Conservation (phyloP, 2,888 invertebrate species). For the Drosophila setosimentum region DNA sequence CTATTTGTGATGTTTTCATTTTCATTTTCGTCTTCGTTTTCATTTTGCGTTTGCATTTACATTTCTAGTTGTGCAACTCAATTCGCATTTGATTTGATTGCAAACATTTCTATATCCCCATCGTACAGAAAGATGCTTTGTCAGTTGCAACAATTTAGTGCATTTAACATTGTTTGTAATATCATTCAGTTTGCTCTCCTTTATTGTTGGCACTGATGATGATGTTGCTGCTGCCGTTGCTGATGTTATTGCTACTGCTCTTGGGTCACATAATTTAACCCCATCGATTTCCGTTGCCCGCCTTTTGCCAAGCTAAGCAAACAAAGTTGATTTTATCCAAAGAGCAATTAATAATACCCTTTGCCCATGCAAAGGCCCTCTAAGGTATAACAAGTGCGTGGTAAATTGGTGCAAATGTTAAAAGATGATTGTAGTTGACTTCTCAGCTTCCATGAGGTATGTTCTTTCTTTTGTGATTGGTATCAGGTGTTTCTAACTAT, state of each 20-base stretch:
- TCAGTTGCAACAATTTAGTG: slow-evolving; percentile 67
- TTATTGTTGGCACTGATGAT: slow-evolving; percentile 15
- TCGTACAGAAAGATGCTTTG: slow-evolving; percentile 35
- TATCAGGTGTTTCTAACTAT: neutral
- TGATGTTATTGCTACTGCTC: slow-evolving; percentile 22
- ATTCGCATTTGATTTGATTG: slow-evolving; percentile 78
- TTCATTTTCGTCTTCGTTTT: slow-evolving; percentile 41
- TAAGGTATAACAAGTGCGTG: neutral
- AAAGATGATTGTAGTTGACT: neutral
- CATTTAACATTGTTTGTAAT: slow-evolving; percentile 73
- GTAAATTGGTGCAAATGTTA: neutral
- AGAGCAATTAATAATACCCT: slow-evolving; percentile 56
- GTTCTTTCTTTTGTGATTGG: neutral
- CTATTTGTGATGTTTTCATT: slow-evolving; percentile 55
- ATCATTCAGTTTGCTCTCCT: slow-evolving; percentile 34
- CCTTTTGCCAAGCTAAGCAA: slow-evolving; percentile 33
- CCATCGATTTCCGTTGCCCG: slow-evolving; percentile 33
- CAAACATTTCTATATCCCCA: slow-evolving; percentile 42
- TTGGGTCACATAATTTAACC: slow-evolving; percentile 56
- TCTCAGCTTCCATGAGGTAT: neutral
- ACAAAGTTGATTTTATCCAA: slow-evolving; percentile 65
- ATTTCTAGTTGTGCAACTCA: slow-evolving; percentile 63
- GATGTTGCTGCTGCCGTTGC: slow-evolving; percentile 22
- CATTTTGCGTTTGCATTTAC: slow-evolving; percentile 49
- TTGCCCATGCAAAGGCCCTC: neutral